Evolutionary conservation across 2,113 vertebrate species (phyloP).

Genomic region (Vicugna pacos): DNA sequence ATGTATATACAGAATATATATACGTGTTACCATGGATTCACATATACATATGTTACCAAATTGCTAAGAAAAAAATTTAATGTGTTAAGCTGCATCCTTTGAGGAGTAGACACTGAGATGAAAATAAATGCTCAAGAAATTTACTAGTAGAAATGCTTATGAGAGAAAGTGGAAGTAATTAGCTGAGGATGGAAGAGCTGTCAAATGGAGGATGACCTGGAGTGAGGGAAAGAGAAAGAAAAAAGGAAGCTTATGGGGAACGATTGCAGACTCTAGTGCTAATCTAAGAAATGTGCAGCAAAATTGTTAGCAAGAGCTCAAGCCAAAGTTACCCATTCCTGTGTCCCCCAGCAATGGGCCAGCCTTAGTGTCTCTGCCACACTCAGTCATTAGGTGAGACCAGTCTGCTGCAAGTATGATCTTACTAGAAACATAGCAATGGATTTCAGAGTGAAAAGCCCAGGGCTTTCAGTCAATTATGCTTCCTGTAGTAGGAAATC

Average conservation of each 20-base stretch:
- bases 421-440: not conserved
- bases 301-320: not conserved
- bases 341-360: no score
- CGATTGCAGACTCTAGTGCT: not conserved
- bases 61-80: not conserved
- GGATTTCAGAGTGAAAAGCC: not conserved
- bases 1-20: no score
- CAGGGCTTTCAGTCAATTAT: not conserved
- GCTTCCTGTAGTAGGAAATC: not conserved
- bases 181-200: not conserved
- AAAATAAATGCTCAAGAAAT: conserved; percentile 17
- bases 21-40: no score
- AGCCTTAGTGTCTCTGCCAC: no score
- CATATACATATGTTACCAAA: not conserved
- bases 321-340: not conserved
- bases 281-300: not conserved
- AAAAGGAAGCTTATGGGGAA: not conserved
- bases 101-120: not conserved
- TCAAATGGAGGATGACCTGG: not conserved
- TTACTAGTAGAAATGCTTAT: not conserved
- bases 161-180: not conserved
- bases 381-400: not conserved
- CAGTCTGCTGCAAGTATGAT: not conserved
- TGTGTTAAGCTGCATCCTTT: not conserved
- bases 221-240: not conserved